Conservation (phyloP, 2,113 vertebrate species). For the Scophthalmus maximus region DNA sequence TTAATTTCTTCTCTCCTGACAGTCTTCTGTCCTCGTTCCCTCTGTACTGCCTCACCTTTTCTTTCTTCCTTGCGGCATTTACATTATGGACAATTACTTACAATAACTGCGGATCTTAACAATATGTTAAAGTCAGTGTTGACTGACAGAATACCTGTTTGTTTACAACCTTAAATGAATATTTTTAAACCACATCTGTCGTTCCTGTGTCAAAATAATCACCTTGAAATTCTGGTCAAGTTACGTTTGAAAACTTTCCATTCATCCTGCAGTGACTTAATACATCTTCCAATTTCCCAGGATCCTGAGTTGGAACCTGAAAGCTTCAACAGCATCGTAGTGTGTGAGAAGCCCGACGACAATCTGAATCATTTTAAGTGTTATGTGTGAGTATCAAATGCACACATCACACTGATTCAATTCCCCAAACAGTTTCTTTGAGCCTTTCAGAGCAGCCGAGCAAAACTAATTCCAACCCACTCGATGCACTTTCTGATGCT, state of each 20-base stretch:
- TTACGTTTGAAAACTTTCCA: constrained; percentile 14
- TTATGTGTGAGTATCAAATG: constrained; percentile 82
- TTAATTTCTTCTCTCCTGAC: background rate
- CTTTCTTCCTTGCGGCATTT: background rate
- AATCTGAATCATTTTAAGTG: constrained; percentile 93
- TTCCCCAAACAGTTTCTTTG: constrained; percentile 37
- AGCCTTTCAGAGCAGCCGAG: constrained; percentile 46
- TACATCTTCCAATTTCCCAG: constrained; percentile 52
- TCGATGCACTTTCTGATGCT: constrained; percentile 55
- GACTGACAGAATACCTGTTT: constrained; percentile 5
- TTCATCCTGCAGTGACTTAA: background rate
- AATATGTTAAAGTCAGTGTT: background rate
- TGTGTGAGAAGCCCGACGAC: constrained; percentile 93
- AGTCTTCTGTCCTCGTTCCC: background rate
- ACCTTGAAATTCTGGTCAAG: constrained; percentile 22
- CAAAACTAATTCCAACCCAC: constrained; percentile 68
- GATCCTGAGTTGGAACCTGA: constrained; percentile 80
- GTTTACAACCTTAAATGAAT: background rate
- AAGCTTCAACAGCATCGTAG: constrained; percentile 83
- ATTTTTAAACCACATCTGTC: background rate
- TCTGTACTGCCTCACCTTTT: background rate
- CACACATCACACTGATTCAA: constrained; percentile 38
- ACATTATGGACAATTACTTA: background rate
- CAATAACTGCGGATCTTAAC: background rate
- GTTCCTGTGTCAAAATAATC: background rate